phyloP scores from a whole-genome alignment of 2,113 vertebrate species.

The Callaeas wilsoni region DNA sequence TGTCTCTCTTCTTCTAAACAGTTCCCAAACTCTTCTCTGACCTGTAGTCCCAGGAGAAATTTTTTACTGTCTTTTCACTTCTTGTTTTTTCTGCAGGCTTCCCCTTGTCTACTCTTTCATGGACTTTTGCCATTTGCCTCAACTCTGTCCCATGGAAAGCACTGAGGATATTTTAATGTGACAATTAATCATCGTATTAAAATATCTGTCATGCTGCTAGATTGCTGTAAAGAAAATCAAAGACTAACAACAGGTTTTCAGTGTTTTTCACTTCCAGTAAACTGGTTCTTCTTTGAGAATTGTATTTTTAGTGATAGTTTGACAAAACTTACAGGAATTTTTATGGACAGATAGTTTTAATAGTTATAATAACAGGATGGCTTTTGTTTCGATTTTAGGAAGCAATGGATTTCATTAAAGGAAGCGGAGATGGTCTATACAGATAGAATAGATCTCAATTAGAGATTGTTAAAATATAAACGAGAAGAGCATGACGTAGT shows the following conservation, averaged over 20 bases:
- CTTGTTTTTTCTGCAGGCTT: neutral
- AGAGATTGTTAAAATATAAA: neutral
- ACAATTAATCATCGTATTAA: neutral
- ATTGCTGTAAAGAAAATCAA: neutral
- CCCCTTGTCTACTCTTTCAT: neutral
- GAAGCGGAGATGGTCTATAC: neutral
- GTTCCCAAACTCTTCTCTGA: neutral
- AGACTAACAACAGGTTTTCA: neutral
- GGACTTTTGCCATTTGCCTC: neutral
- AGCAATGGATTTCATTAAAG: neutral
- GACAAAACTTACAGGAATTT: neutral
- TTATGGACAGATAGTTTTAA: neutral
- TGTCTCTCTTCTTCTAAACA: neutral
- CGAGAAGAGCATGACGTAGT: neutral
- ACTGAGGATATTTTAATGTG: neutral
- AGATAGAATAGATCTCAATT: neutral
- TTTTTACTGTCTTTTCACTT: neutral
- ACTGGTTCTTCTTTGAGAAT: neutral
- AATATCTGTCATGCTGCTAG: neutral
- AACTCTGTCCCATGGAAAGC: neutral
- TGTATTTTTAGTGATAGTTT: neutral
- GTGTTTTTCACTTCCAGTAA: neutral
- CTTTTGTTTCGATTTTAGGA: neutral
- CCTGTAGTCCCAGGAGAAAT: neutral
- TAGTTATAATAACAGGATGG: neutral